Evolutionary conservation across 1,140 invertebrate genomes (phyloP), one percentile per base, ranked within the genome.

Genomic region (Watersipora subatra): DNA sequence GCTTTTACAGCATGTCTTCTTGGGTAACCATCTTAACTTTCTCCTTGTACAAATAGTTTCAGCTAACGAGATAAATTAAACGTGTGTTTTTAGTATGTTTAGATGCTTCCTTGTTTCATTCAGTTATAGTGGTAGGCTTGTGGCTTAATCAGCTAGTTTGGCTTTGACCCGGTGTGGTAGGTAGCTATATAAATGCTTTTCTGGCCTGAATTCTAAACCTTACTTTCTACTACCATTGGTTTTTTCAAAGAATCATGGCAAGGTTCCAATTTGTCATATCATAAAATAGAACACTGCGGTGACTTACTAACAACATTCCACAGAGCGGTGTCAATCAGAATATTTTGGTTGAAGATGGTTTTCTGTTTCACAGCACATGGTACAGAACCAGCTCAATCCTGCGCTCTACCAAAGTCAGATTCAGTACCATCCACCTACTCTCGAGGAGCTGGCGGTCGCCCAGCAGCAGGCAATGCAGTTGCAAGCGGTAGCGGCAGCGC

Each of bases 351-450:
- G 34, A 46, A 46, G 7, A 46, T 46, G n/a, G 7, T 74, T 73
- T 74, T 81, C 80, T 72, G 75, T 80, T 68, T 88, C 89, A 22
- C 86, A 93, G 91, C 91, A 93, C 85, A 91, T 93, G 88, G 91
- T 93, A 83, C 90, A 92, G 84, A 89, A 90, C 83, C 90, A 90
- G 73, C 91, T 92, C 86, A 86, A 87, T 79, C 84, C 77, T 57
- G 88, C 89, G 7, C 34, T 46, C 34, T 46, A 46, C 34, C 34
- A 46, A n/a, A 7, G n/a, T 7, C 34, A 46, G 34, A 46, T 46
- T 12, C 34, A 46, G 34, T 46, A 46, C n/a, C 34, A 46, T n/a
- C 34, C 7, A n/a, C 34, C 34, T 12, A 46, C 7, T 46, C 7
- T 46, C 7, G 34, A 46, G n/a, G 34, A 46, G 34, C 34, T 46